Base-by-base conservation (phyloP, 2,888 invertebrate genomes). In the Hyposoter didymator region DNA sequence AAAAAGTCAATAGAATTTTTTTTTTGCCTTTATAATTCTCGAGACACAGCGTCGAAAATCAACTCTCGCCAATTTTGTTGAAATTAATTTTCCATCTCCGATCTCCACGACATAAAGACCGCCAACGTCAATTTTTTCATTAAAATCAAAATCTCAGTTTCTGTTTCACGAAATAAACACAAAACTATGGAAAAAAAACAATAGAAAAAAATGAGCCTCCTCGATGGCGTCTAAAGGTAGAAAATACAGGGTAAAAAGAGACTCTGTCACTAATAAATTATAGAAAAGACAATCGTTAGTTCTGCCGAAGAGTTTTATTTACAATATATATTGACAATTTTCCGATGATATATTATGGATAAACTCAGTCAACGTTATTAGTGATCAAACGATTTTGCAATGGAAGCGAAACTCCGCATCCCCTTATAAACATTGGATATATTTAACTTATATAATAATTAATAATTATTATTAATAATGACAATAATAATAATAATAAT, bases 311-410 rank as follows among this genome's bases (percentile, higher is more conserved):
- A 90, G 87, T 88, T 89, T 87, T 88, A 88, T 91, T 90, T 91
- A 91, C 91, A 91, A 90, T 89, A 88, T 88, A 87, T 90, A 89
- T 90, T 90, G 90, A 91, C 91, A 59, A 90, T 89, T 87, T 85
- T 91, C 84, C 87, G 87, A 89, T 89, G 76, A 90, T 85, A 80
- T 80, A 87, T 79, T 73, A 87, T 86, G 84, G 83, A 81, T 80
- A 72, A 82, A 87, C 84, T 90, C 91, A 90, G 90, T 90, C 90
- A 85, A 89, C 87, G 89, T 88, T 89, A 89, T 89, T 90, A 89
- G 89, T 86, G 73, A 88, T 89, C 87, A 87, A 90, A 89, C 89
- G 88, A 83, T 84, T 81, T 87, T 49, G 87, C 87, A 85, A 84
- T 85, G 87, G 84, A 86, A 85, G 82, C 79, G 78, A 84, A 88